Base-by-base conservation (phyloP, 2,113 vertebrate species). In the Seriola rivoliana region DNA sequence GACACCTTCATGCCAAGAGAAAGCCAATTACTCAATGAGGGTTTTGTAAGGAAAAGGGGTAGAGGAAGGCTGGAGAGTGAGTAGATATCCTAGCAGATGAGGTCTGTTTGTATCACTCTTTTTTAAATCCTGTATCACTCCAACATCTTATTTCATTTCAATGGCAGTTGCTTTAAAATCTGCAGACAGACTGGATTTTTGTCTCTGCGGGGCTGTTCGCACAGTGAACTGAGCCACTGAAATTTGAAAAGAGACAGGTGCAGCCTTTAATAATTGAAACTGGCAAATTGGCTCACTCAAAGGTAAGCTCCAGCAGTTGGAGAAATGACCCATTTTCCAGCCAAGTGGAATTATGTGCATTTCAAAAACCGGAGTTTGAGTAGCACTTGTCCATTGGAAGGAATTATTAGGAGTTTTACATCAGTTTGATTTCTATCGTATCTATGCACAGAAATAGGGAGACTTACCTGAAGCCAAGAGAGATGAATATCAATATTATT, bases 211-310 rank as follows among this genome's bases (percentile, higher is more conserved):
- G 75, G 67, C 63, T 38, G 38, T 68, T 70, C 14, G 5, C 44
- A n/a, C 72, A 60, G 34, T n/a, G 73, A 88, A 87, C 81, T 73
- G 84, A 88, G 75, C 76, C 63, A 6, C 67, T 74, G 57, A 60
- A 78, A 82, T 86, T 75, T 91, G 71, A 91, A 89, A 87, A 66
- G 81, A 87, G 86, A 84, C 90, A 92, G 91, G 81, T 91, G 87
- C 80, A 83, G 79, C 69, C 65, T 88, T 91, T 85, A 88, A 92
- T 92, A 91, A 93, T 94, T 93, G 77, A 92, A 90, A 81, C 23
- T 52, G 82, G 82, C 83, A 91, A 92, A 93, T 93, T 91, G 81
- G 80, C 91, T 90, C 65, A 82, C 54, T 92, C 83, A 87, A 80
- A 89, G 75, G 55, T 79, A 80, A 85, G 78, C 63, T 42, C 46